These are phyloP conservation scores for Conger conger DNA, from an alignment of 2,113 vertebrate species.

Conservation along the genomic window DNA sequence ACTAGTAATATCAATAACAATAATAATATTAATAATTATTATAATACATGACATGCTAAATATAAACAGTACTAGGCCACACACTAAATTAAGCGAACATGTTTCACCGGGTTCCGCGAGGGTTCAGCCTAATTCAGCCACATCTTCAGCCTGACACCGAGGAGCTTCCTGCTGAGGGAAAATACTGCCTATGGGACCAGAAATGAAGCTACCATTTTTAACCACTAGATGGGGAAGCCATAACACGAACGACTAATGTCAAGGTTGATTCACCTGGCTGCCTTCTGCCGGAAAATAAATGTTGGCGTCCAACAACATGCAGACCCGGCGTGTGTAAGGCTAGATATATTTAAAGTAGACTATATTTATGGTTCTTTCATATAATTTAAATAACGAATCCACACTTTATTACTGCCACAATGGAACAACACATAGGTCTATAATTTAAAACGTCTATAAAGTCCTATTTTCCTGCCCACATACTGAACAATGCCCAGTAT, in stretches of 20 bases:
- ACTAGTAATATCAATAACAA: no score
- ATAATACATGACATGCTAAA: no score
- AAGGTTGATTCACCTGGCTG: conserved; percentile 1
- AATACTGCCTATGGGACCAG: neutral
- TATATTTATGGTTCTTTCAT: neutral
- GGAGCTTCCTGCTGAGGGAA: neutral
- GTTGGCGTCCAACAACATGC: neutral
- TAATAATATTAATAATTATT: no score
- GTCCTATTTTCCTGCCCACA: no score
- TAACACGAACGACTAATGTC: neutral
- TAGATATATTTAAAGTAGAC: neutral
- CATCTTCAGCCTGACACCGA: neutral
- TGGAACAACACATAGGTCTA: neutral
- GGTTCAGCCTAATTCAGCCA: neutral
- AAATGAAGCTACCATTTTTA: neutral
- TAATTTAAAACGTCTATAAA: no score
- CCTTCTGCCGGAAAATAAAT: neutral
- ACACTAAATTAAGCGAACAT: no score
- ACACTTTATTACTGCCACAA: neutral
- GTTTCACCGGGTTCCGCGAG: no score
- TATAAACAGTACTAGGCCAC: no score
- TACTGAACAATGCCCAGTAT: neutral
- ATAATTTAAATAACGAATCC: neutral
- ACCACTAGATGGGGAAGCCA: neutral
- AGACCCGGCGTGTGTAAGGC: neutral